Evolutionary conservation across 2,113 vertebrate genomes (phyloP).

Genomic region (Rhynchomys soricoides): DNA sequence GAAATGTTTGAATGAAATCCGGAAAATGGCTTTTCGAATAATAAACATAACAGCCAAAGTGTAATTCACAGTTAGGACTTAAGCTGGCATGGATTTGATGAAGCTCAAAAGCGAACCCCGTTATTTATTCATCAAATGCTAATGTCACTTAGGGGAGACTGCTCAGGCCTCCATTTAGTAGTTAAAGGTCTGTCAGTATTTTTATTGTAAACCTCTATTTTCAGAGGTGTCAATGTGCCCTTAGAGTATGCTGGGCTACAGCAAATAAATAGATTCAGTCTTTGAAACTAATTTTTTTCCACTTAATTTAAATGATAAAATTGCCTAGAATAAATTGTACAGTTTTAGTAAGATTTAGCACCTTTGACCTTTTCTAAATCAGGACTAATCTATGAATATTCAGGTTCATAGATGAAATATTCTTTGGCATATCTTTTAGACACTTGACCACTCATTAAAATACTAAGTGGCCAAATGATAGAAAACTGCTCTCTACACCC

Average conservation of each 20-base stretch:
- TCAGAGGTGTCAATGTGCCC: conserved; percentile 77
- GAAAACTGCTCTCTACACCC: conserved; percentile 52
- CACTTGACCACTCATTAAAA: conserved; percentile 62
- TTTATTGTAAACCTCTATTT: conserved; percentile 81
- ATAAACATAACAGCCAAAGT: conserved; percentile 56
- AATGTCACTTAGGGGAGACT: conserved; percentile 26
- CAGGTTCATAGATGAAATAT: conserved; percentile 52
- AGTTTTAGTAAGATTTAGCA: conserved; percentile 67
- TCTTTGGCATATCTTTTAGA: conserved; percentile 67
- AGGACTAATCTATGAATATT: conserved; percentile 52
- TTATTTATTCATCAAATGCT: conserved; percentile 66
- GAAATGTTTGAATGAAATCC: conserved; percentile 57
- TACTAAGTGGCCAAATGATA: conserved; percentile 52
- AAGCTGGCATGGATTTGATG: conserved; percentile 63
- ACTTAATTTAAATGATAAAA: conserved; percentile 69
- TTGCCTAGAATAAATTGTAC: conserved; percentile 57
- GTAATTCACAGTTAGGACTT: conserved; percentile 51
- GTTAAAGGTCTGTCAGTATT: conserved; percentile 78
- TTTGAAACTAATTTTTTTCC: conserved; percentile 32
- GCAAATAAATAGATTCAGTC: conserved; percentile 63
- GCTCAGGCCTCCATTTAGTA: conserved; percentile 59
- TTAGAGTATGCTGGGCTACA: conserved; percentile 69
- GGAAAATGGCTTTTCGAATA: conserved; percentile 70
- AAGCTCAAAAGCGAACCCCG: conserved; percentile 68
- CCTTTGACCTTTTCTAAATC: conserved; percentile 73